These are phyloP conservation scores for Sebastes diaconus DNA, from an alignment of 2,797 vertebrate species.

Conservation along the genomic window DNA sequence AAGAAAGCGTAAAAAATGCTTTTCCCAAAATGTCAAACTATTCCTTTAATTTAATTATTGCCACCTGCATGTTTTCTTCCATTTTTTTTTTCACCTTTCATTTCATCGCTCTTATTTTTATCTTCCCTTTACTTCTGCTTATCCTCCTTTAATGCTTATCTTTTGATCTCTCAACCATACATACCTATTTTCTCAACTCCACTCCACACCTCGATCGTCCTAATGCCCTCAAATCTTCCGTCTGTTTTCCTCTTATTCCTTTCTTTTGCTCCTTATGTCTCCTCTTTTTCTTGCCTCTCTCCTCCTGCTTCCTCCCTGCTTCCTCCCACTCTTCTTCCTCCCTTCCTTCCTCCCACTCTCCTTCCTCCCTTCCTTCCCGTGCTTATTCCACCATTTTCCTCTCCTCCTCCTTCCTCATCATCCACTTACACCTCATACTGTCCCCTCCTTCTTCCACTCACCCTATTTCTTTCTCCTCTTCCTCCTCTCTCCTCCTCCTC, in stretches of 20 bases:
- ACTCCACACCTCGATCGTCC: neutral
- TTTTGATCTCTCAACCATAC: neutral
- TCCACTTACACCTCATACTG: neutral
- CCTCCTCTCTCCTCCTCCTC: neutral
- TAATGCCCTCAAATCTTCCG: neutral
- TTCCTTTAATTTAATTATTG: neutral
- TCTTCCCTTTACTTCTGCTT: neutral
- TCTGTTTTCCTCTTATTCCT: neutral
- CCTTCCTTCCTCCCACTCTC: too few species aligned
- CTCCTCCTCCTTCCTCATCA: neutral
- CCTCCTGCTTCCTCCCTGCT: neutral
- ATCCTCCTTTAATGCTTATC: neutral
- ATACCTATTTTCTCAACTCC: neutral
- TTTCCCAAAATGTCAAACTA: neutral
- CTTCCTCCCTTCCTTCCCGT: neutral
- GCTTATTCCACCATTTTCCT: neutral
- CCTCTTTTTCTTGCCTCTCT: neutral
- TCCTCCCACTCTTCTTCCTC: neutral
- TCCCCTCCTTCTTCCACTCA: neutral
- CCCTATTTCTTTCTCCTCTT: neutral
- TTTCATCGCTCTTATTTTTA: neutral
- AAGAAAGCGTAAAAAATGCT: accelerated
- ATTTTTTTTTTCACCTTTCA: neutral
- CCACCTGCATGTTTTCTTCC: neutral
- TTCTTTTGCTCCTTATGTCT: neutral